Evolutionary conservation across 2,113 vertebrate genomes (phyloP).

Genomic region (Clinocottus analis): DNA sequence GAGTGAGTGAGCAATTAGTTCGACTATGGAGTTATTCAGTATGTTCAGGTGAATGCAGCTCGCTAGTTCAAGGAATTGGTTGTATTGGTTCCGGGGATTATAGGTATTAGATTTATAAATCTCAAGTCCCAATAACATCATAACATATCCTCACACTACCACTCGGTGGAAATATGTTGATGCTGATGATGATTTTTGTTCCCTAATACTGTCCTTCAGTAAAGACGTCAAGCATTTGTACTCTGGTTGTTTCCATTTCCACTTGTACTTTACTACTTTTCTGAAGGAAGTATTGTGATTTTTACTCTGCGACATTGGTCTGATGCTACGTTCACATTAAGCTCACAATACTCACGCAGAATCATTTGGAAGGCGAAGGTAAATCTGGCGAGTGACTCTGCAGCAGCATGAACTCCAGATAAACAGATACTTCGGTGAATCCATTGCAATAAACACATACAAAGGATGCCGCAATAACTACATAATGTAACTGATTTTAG

Average conservation of each 20-base stretch:
- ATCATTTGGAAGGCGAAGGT: too few species aligned
- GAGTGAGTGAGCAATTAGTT: neutral
- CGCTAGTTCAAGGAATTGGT: neutral
- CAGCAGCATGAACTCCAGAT: too few species aligned
- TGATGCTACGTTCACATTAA: neutral
- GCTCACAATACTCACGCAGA: too few species aligned
- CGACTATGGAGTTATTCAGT: neutral
- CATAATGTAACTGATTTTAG: too few species aligned
- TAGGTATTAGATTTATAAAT: neutral
- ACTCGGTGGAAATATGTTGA: neutral
- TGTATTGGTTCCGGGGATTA: neutral
- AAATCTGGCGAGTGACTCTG: too few species aligned
- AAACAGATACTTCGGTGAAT: too few species aligned
- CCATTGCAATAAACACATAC: too few species aligned
- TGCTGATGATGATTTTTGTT: neutral
- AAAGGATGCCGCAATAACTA: neutral
- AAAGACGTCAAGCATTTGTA: neutral
- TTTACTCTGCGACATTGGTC: neutral
- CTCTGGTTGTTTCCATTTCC: neutral
- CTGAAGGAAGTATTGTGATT: neutral
- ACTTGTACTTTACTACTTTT: neutral
- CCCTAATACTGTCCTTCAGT: neutral
- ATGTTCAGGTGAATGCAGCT: neutral
- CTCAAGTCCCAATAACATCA: neutral
- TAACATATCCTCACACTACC: neutral